Conservation (phyloP, 2,888 invertebrate genomes). For the Sesia apiformis region DNA sequence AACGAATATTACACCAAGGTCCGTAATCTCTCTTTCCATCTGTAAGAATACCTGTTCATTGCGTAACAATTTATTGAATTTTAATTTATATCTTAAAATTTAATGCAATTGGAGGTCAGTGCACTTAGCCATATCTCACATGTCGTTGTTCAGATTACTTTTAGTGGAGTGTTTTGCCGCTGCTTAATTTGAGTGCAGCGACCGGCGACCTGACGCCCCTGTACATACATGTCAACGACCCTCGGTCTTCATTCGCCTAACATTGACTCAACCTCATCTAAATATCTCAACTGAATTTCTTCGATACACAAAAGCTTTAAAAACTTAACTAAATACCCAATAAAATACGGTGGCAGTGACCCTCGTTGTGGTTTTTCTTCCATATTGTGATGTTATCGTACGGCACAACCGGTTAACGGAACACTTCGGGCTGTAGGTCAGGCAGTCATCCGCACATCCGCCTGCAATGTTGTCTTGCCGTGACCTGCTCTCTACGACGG, state of each 20-base stretch:
- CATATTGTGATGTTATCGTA: conserved; percentile 8
- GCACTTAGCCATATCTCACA: too few species aligned
- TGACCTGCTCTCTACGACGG: conserved; percentile 13
- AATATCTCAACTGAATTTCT: background rate
- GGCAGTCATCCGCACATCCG: conserved; percentile 37
- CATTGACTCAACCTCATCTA: background rate
- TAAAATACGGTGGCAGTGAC: conserved; percentile 5
- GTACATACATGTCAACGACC: conserved; percentile 14
- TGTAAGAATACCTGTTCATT: too few species aligned
- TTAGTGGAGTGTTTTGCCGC: too few species aligned
- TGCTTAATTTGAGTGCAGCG: conserved; percentile 3
- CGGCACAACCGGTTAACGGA: conserved; percentile 21
- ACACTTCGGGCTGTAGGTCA: conserved; percentile 22
- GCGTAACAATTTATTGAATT: too few species aligned
- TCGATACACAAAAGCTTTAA: background rate
- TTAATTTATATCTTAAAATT: too few species aligned
- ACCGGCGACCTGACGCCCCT: conserved; percentile 12
- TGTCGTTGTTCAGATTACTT: too few species aligned
- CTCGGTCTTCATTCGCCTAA: background rate
- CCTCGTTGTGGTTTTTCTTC: conserved; percentile 1
- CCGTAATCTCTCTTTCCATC: too few species aligned
- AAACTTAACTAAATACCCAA: background rate
- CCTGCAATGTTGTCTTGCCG: conserved; percentile 15
- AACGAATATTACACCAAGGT: too few species aligned
- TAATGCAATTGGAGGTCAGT: too few species aligned